Conservation (phyloP, 2,113 vertebrate genomes). For the Solea senegalensis region DNA sequence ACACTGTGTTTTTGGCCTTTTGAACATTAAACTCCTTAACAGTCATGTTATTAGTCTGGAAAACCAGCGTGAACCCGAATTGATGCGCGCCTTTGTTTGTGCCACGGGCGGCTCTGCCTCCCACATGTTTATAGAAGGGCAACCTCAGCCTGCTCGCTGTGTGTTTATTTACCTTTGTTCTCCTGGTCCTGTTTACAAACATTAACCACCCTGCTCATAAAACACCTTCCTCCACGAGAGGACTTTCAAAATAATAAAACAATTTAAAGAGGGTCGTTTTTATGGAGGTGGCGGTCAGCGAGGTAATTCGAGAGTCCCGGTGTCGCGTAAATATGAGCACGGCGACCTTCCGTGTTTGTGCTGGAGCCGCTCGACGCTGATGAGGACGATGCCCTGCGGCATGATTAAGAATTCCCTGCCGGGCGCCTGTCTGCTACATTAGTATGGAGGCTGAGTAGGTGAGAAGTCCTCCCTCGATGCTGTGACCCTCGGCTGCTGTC, state of each 20-base stretch:
- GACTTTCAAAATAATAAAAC: constrained; percentile 18
- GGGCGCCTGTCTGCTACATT: constrained; percentile 38
- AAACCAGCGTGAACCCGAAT: too few relatives aligned
- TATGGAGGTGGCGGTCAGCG: constrained; percentile 6
- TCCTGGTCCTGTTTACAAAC: constrained; percentile 1
- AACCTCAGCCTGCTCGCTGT: background rate
- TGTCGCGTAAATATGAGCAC: background rate
- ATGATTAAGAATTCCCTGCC: constrained; percentile 41
- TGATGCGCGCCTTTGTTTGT: background rate
- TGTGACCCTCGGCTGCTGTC: constrained; percentile 47
- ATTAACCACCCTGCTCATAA: constrained; percentile 11
- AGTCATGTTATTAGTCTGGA: too few relatives aligned
- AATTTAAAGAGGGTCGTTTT: constrained; percentile 12
- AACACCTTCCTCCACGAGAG: background rate
- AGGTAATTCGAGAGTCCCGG: background rate
- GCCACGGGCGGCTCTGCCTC: background rate
- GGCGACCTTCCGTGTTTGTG: constrained; percentile 18
- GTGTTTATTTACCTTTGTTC: constrained; percentile 17
- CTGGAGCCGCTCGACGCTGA: constrained; percentile 21
- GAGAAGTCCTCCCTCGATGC: constrained; percentile 33
- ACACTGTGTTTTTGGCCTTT: too few relatives aligned
- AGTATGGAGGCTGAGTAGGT: constrained; percentile 57
- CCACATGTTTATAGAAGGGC: background rate
- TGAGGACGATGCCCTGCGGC: constrained; percentile 29
- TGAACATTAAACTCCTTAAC: too few relatives aligned